Percentiles rank a stretch among this genome's conserved stretches.
These are phyloP conservation scores for Machaerirhynchus nigripectus DNA, from an alignment of 2,113 vertebrate species.

Conservation along the genomic window DNA sequence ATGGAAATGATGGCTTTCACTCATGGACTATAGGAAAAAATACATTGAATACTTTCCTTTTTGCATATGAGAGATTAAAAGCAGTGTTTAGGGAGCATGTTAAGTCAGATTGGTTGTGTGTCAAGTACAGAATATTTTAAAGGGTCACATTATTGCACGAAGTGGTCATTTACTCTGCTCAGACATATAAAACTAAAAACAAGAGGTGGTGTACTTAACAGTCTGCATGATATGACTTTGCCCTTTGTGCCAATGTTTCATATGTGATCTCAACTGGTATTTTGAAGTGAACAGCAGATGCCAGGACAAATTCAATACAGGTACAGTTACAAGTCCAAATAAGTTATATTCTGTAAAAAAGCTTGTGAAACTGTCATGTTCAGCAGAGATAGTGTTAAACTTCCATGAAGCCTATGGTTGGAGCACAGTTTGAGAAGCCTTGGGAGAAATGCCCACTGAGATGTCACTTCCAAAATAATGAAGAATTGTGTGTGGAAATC, in stretches of 20 bases:
- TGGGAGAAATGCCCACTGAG: neutral
- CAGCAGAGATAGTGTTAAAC: neutral
- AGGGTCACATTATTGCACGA: neutral
- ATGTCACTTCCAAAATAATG: neutral
- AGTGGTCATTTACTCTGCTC: neutral
- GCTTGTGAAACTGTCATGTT: neutral
- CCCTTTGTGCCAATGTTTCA: neutral
- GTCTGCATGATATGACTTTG: accelerated
- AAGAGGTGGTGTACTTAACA: neutral
- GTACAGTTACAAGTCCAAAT: neutral
- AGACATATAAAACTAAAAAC: neutral
- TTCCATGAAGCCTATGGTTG: neutral
- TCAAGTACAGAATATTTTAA: neutral
- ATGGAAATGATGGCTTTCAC: neutral
- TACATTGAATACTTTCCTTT: neutral
- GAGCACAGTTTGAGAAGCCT: neutral
- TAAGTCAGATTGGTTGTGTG: neutral
- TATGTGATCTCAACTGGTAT: neutral
- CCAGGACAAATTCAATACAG: neutral
- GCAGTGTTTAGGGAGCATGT: neutral
- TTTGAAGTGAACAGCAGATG: neutral
- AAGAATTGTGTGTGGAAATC: neutral
- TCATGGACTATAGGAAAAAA: neutral
- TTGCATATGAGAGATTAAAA: neutral
- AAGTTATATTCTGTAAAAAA: neutral